Percentiles rank a stretch among this genome's conserved stretches.
phyloP scores from a whole-genome alignment of 2,797 vertebrate species.

The Dicrostonyx torquatus region DNA sequence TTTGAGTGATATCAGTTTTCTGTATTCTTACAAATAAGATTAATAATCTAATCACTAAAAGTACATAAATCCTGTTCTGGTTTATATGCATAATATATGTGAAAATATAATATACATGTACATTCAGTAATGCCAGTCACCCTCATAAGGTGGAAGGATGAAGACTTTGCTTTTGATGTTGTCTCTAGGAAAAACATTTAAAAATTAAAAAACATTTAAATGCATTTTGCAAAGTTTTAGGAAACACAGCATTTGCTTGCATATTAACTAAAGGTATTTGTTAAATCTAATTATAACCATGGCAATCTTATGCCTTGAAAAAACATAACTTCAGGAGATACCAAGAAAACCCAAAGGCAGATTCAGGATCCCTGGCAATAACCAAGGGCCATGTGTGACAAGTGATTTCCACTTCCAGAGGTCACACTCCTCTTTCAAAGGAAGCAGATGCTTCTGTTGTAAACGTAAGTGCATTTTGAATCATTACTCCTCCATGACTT shows the following conservation, averaged over 20 bases:
- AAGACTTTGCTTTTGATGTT: background rate
- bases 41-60: conserved; percentile 11
- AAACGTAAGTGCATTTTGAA: conserved; percentile 34
- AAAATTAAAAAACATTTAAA: background rate
- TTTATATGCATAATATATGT: background rate
- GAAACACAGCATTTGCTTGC: conserved; percentile 63
- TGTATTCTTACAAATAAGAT: background rate
- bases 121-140: background rate
- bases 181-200: conserved; percentile 21
- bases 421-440: conserved; percentile 20
- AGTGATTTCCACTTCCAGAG: background rate
- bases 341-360: conserved; percentile 73
- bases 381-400: conserved; percentile 58
- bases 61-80: background rate
- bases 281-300: conserved; percentile 53
- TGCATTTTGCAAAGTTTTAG: background rate
- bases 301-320: conserved; percentile 52
- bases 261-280: conserved; percentile 78
- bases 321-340: conserved; percentile 57
- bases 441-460: background rate
- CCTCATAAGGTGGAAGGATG: background rate
- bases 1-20: background rate
- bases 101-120: background rate
- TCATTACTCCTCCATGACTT: conserved; percentile 48
- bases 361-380: conserved; percentile 69